phyloP scores from a whole-genome alignment of 1,140 invertebrate species.

The Trachelipus rathkii region DNA sequence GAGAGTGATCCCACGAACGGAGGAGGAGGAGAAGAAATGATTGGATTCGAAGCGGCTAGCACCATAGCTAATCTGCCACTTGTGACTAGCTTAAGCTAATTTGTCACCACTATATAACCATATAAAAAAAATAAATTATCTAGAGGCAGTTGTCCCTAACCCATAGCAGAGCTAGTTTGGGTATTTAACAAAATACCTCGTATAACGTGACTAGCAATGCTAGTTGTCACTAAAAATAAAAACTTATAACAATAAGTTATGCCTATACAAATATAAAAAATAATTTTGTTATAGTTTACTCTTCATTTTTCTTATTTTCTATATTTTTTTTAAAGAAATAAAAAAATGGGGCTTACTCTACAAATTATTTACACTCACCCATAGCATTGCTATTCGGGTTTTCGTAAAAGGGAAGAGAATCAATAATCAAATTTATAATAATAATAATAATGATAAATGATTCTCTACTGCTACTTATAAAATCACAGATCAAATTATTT shows the following conservation, averaged over 20 bases:
- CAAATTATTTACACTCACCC: background rate
- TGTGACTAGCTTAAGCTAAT: background rate
- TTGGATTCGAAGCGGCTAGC: background rate
- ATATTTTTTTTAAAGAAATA: background rate
- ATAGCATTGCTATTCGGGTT: background rate
- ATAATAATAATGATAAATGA: background rate
- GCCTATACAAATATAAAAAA: background rate
- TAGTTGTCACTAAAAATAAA: constrained; percentile 6
- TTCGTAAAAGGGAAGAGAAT: background rate
- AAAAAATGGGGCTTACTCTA: background rate
- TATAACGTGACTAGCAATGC: background rate
- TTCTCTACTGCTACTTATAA: background rate
- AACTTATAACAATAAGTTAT: background rate
- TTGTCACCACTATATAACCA: background rate
- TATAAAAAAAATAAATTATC: background rate
- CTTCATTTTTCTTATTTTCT: too few relatives aligned
- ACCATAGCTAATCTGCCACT: background rate
- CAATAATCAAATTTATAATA: too few relatives aligned
- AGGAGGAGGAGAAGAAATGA: too few relatives aligned
- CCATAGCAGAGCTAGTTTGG: constrained; percentile 2
- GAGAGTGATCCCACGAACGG: too few relatives aligned
- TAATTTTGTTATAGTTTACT: too few relatives aligned
- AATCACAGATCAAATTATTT: constrained; percentile 8
- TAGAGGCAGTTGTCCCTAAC: background rate
- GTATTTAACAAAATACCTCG: background rate